A percentile compares a stretch with the other conserved stretches of the same genome.
Evolutionary conservation across 1,140 invertebrate species (phyloP).

Genomic region (Drosophila murphyi): DNA sequence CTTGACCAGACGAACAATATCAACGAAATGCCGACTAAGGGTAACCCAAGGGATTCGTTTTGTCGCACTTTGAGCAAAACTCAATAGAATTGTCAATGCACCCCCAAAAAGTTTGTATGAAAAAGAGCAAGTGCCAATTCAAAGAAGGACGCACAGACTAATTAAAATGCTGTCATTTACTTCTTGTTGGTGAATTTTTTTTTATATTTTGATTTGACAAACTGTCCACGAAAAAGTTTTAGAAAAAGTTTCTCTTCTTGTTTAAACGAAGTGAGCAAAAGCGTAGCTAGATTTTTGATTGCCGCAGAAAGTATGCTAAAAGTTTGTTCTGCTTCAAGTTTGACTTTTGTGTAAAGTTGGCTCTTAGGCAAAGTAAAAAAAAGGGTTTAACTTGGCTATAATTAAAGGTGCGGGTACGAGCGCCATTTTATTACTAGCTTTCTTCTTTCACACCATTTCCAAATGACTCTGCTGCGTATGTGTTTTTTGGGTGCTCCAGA

Average conservation of each 20-base stretch:
- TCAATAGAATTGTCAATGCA: constrained; percentile 28
- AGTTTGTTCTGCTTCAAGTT: constrained; percentile 36
- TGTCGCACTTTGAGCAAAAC: not conserved
- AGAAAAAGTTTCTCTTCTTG: constrained; percentile 29
- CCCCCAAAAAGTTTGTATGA: constrained; percentile 23
- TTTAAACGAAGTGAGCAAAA: constrained; percentile 28
- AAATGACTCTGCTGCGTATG: constrained; percentile 52
- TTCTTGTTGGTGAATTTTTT: constrained; percentile 37
- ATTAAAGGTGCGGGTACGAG: constrained; percentile 66
- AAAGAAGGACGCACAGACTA: constrained; percentile 52
- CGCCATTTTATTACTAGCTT: constrained; percentile 34
- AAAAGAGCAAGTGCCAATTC: constrained; percentile 2
- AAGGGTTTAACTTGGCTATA: constrained; percentile 66
- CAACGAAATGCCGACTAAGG: constrained; percentile 31
- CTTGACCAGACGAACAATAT: constrained; percentile 31
- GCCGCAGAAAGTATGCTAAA: constrained; percentile 56
- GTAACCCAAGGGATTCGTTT: constrained; percentile 7
- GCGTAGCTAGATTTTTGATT: constrained; percentile 60
- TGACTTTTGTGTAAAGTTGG: constrained; percentile 33
- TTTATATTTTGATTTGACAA: constrained; percentile 33
- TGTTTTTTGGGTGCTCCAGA: constrained; percentile 67
- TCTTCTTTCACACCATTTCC: constrained; percentile 15
- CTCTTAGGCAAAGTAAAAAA: constrained; percentile 27
- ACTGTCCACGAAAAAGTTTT: not conserved
- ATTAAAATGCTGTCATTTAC: constrained; percentile 63